These are phyloP conservation scores for Stomorhina lunata DNA, from an alignment of 2,888 invertebrate species.

Conservation along the genomic window DNA sequence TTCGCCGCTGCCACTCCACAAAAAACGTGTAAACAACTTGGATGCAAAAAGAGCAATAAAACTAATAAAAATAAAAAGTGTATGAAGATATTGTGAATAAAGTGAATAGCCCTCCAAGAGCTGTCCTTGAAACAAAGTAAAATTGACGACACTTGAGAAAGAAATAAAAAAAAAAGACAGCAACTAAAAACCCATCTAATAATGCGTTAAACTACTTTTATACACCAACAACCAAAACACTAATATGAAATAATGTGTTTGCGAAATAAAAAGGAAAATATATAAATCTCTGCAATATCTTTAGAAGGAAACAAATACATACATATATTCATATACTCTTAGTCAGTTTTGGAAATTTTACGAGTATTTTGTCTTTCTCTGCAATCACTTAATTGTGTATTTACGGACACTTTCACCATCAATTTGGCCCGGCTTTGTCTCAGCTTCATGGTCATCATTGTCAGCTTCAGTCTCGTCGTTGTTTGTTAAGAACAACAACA, in stretches of 20 bases:
- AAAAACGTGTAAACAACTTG: constrained; percentile 15
- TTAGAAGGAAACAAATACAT: no score
- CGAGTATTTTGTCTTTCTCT: constrained; percentile 71
- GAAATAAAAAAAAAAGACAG: background rate
- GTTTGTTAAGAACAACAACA: no score
- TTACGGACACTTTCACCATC: constrained; percentile 68
- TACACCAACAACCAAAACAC: background rate
- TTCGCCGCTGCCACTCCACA: background rate
- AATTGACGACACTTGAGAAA: background rate
- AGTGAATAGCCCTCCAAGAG: background rate
- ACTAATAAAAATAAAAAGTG: background rate
- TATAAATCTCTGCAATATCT: no score
- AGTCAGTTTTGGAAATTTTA: no score
- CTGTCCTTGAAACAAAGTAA: background rate
- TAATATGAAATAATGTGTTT: background rate
- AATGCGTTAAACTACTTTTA: background rate
- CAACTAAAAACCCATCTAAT: background rate
- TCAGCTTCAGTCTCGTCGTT: background rate
- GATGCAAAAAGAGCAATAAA: background rate
- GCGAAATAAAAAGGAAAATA: no score
- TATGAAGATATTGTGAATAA: background rate
- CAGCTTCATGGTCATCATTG: constrained; percentile 42
- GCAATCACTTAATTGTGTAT: constrained; percentile 70
- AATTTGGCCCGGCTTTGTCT: constrained; percentile 12
- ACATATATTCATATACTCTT: no score